Evolutionary conservation across 2,113 vertebrate genomes (phyloP), one percentile per base, ranked within the genome.

Genomic region (Narcine bancroftii): DNA sequence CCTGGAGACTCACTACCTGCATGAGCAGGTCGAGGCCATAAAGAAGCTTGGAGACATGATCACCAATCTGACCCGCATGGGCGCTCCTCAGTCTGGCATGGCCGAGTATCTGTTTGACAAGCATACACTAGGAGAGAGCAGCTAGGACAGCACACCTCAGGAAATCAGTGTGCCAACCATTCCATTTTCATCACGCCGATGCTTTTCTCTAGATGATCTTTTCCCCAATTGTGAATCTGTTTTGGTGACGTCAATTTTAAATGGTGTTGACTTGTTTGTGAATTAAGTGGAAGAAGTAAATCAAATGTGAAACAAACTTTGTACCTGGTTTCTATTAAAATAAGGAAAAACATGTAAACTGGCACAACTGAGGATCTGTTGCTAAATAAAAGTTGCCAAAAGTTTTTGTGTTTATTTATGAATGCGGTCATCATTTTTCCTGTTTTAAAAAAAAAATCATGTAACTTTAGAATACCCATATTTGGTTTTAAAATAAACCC

Each of bases 91-190:
- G 69, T 92, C 92, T 0, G 93, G 93, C 17, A 89, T 96, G 94
- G 95, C 95, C 11, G 95, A 95, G 83, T 96, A 95, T 33, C 94
- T 96, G 36, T 96, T 96, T 10, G 92, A 94, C 73, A 93, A 92
- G 77, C 95, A 95, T 63, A 95, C 94, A 3, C 94, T 95, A 89
- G 93, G 93, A 0, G 93, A 91, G 3, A 69, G 50, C 81, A 87
- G 81, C 33, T 60, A 60, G 29, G 50, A 60, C 1, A 7, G 0
- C 81, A 83, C 2, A 29, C 26, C 11, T 36, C 66, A 69, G 33
- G 33, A 60, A 15, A 85, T 19, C 53, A n/a, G 33, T 83, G 81
- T 85, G 50, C 81, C 81, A n/a, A 5, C 0, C 47, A 0, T 60
- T 60, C 33, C 13, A 56, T 0, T 10, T 33, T 50, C 47, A 50